Base-by-base conservation (phyloP, 2,113 vertebrate species). In the Zosterops hypoxanthus region DNA sequence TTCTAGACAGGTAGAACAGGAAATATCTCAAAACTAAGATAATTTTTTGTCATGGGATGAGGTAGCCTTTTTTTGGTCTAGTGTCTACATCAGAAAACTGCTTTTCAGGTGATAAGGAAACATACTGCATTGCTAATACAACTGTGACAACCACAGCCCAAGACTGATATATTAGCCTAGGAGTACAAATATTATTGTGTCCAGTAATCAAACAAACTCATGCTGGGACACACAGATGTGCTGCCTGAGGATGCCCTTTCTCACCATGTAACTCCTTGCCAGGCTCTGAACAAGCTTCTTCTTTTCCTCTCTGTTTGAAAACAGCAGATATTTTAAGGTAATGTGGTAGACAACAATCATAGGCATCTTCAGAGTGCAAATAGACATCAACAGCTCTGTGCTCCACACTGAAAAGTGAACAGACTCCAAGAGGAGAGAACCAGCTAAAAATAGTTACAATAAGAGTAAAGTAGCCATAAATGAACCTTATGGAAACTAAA, bases 141-240 rank as follows among this genome's bases (percentile, higher is more conserved):
- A 25, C 41, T 49, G 23, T 26, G 36, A 50, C 12, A 23, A 68
- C 47, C 21, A 33, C 2, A 36, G 46, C 29, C 34, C 46, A 52
- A 34, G 14, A 24, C 25, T 7, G 4, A n/a, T 34, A 12, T 2
- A 6, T 4, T 13, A 14, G 11, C 11, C 36, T 44, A 34, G 61
- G 26, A 88, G 9, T 29, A 55, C 12, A 57, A 75, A n/a, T 24
- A 6, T 57, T 7, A 24, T 12, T 9, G 4, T 33, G 16, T 33
- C 47, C 70, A 50, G 44, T 3, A 71, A 36, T 11, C 3, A 0
- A 33, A 55, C 6, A 72, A 50, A 41, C 9, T 39, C 0, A 0
- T 15, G 5, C 9, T 29, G 41, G 52, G 16, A 52, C 1, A 1
- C 16, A 36, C 9, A 5, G 0, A 11, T 25, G 8, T 6, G 15